Conservation (phyloP, 2,797 vertebrate species). For the Siniperca scherzeri region DNA sequence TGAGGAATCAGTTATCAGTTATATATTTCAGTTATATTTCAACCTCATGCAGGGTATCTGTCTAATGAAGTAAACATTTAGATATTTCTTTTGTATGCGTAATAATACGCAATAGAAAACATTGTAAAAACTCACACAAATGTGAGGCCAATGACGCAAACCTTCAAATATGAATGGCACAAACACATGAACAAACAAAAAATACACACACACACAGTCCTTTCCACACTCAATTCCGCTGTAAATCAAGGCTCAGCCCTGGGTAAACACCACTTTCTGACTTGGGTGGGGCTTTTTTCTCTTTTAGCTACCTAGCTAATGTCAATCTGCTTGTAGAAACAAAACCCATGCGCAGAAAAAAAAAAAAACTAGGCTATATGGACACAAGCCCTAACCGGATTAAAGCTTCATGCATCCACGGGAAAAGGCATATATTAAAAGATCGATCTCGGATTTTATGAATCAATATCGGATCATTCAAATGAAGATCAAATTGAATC, state of each 20-base stretch:
- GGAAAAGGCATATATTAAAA: too few relatives aligned
- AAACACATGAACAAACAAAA: slow-evolving; percentile 14
- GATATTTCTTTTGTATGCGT: not conserved
- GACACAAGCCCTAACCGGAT: too few relatives aligned
- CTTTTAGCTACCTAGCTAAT: too few relatives aligned
- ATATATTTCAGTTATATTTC: not conserved
- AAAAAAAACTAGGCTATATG: too few relatives aligned
- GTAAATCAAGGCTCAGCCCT: slow-evolving; percentile 83
- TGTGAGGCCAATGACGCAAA: not conserved
- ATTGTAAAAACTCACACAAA: not conserved
- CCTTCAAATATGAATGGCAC: slow-evolving; percentile 25
- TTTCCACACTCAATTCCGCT: slow-evolving; percentile 74
- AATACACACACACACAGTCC: slow-evolving; percentile 35
- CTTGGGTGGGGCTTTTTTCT: too few relatives aligned
- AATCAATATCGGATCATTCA: too few relatives aligned
- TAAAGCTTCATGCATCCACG: too few relatives aligned
- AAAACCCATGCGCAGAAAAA: too few relatives aligned
- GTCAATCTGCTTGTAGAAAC: too few relatives aligned
- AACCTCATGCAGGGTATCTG: not conserved
- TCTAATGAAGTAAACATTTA: not conserved
- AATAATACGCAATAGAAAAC: not conserved
- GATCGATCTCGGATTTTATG: too few relatives aligned
- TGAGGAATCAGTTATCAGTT: slow-evolving; percentile 11
- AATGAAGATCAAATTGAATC: too few relatives aligned
- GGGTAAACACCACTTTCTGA: too few relatives aligned